Percentiles rank a stretch among this genome's conserved stretches.
Evolutionary conservation across 2,888 invertebrate species (phyloP).

Genomic region (Tenthredo notha): DNA sequence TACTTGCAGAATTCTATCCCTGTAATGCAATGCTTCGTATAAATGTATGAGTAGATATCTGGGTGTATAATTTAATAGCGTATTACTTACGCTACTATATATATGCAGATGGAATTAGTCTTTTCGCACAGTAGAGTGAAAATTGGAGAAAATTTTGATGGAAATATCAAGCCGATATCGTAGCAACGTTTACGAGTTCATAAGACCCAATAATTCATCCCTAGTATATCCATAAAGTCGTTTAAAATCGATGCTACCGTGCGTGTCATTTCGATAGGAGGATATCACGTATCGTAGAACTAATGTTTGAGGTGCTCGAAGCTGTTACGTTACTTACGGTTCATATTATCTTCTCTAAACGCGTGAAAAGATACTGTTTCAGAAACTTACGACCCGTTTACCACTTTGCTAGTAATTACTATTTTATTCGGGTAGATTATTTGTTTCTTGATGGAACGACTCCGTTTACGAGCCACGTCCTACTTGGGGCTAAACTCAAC

Average conservation of each 20-base stretch:
- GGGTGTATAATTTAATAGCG: conserved; percentile 3
- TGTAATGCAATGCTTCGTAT: background rate
- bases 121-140: background rate
- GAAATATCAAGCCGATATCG: background rate
- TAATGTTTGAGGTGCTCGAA: background rate
- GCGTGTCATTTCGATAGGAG: background rate
- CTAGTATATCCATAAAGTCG: background rate
- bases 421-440: conserved; percentile 37
- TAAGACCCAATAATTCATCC: background rate
- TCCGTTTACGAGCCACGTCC: conserved; percentile 34
- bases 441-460: conserved; percentile 41
- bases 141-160: background rate
- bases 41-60: background rate
- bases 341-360: background rate
- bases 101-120: background rate
- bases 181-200: background rate
- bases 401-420: conserved; percentile 42
- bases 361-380: conserved; percentile 10
- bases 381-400: conserved; percentile 22
- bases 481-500: conserved; percentile 1
- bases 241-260: background rate
- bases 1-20: background rate
- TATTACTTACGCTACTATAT: background rate
- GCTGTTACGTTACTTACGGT: too few relatives aligned
- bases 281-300: background rate